Evolutionary conservation across 2,113 vertebrate species (phyloP), one percentile per base, ranked within the genome.

Genomic region (Pedionomus torquatus): DNA sequence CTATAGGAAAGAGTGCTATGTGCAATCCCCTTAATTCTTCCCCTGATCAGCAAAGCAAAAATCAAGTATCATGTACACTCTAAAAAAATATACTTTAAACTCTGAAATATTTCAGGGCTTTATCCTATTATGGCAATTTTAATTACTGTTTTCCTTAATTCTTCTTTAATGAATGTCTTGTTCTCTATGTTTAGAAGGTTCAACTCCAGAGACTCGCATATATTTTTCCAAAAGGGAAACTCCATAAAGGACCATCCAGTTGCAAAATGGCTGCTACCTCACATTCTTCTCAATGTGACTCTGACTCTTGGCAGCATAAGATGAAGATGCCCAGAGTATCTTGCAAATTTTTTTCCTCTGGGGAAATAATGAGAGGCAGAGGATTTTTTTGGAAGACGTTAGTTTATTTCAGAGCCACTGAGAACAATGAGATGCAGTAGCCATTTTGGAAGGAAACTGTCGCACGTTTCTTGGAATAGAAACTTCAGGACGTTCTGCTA

Each of bases 311-410:
- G 16, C 20, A 60, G 11, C 5, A 1, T 61, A 68, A 91, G 28
- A 41, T 10, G 5, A n/a, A n/a, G n/a, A n/a, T n/a, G n/a, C n/a
- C 9, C 10, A 0, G 1, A 61, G 30, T 41, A n/a, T 20, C 24
- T 28, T 35, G 13, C 28, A 58, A 8, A 0, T 58, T 54, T 82
- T 35, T 35, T 58, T 48, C 26, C 7, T n/a, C 6, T 17, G 12
- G 13, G n/a, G 10, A 30, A 74, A 66, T 31, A 90, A 46, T 10
- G 48, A 49, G 10, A 63, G 2, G 15, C 11, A 46, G 24, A 75
- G 8, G 26, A 26, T 54, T 74, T 91, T 89, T 89, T 74, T n/a
- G 9, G 57, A 92, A 83, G 21, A 13, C 46, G 13, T 10, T 33
- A 57, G 9, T 65, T 89, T 83, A 11, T 76, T 76, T 80, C 57